A percentile compares a stretch with the other conserved stretches of the same genome.
phyloP scores from a whole-genome alignment of 2,888 invertebrate genomes.

The Allophyes oxyacanthae region DNA sequence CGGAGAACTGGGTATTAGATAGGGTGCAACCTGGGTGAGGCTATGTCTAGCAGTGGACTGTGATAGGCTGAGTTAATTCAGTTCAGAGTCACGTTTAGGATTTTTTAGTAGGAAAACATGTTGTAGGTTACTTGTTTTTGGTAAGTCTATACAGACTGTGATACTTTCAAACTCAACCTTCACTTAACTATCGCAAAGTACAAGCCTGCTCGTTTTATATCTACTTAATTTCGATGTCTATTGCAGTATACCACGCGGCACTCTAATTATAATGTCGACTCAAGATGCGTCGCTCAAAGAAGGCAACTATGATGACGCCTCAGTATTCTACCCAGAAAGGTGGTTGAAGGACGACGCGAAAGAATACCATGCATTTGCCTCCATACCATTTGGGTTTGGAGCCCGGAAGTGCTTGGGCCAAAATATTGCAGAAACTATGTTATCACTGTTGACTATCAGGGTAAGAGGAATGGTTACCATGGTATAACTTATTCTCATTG shows the following conservation, averaged over 20 bases:
- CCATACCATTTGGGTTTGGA: conserved; percentile 91
- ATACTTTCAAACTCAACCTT: too few relatives aligned
- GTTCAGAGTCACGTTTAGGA: too few relatives aligned
- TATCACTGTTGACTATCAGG: conserved; percentile 88
- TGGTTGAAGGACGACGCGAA: conserved; percentile 86
- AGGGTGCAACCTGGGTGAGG: too few relatives aligned
- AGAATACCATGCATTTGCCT: conserved; percentile 87
- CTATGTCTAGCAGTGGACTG: too few relatives aligned
- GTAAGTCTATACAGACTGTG: too few relatives aligned
- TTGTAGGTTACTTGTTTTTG: too few relatives aligned
- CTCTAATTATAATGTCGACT: conserved; percentile 91
- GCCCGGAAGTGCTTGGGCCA: conserved; percentile 90
- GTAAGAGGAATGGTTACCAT: conserved; percentile 66
- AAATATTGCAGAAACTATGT: conserved; percentile 90
- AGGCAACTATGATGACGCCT: conserved; percentile 91
- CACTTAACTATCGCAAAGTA: too few relatives aligned
- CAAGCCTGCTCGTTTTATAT: too few relatives aligned
- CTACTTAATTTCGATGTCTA: neutral
- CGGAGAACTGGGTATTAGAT: too few relatives aligned
- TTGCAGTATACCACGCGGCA: conserved; percentile 87
- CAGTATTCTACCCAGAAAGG: conserved; percentile 90
- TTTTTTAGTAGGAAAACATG: too few relatives aligned
- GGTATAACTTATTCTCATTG: too few relatives aligned
- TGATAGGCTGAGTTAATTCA: too few relatives aligned
- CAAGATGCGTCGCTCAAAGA: conserved; percentile 90